phyloP scores from a whole-genome alignment of 2,797 vertebrate species.

The Acipenser ruthenus region DNA sequence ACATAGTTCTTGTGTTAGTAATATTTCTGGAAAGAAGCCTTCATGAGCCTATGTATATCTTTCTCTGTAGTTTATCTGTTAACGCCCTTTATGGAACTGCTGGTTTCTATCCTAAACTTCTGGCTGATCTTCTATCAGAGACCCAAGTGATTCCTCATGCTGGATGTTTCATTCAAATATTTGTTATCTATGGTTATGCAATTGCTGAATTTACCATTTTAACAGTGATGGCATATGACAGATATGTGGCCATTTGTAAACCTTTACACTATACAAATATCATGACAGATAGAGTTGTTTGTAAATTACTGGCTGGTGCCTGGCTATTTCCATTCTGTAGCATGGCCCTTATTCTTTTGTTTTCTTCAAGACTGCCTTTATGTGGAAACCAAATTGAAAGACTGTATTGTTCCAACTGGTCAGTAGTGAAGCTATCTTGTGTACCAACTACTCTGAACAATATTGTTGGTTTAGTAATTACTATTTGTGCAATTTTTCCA shows the following conservation, averaged over 20 bases:
- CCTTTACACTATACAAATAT: background rate
- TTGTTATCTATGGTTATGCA: slow-evolving; percentile 6
- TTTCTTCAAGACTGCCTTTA: background rate
- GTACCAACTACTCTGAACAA: no score
- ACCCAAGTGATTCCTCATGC: slow-evolving; percentile 10
- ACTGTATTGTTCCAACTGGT: slow-evolving; percentile 12
- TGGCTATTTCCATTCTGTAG: background rate
- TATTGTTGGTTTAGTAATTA: no score
- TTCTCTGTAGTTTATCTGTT: no score
- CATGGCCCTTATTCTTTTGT: background rate
- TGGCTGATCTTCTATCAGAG: no score
- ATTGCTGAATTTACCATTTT: slow-evolving; percentile 5
- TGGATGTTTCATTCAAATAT: slow-evolving; percentile 8
- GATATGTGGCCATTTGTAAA: background rate
- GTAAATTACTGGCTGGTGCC: background rate
- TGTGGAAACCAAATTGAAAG: background rate
- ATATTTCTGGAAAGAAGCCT: no score
- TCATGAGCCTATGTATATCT: no score
- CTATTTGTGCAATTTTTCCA: slow-evolving; percentile 13
- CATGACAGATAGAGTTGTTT: background rate
- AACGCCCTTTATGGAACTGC: no score
- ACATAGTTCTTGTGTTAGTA: no score
- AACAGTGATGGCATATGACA: slow-evolving; percentile 11
- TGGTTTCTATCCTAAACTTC: no score
- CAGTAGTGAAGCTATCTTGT: slow-evolving; percentile 35